Evolutionary conservation across 64 coral and sea anemone species (phyloP), one percentile per base, ranked within the genome.

Genomic region (Platygyra sinensis): DNA sequence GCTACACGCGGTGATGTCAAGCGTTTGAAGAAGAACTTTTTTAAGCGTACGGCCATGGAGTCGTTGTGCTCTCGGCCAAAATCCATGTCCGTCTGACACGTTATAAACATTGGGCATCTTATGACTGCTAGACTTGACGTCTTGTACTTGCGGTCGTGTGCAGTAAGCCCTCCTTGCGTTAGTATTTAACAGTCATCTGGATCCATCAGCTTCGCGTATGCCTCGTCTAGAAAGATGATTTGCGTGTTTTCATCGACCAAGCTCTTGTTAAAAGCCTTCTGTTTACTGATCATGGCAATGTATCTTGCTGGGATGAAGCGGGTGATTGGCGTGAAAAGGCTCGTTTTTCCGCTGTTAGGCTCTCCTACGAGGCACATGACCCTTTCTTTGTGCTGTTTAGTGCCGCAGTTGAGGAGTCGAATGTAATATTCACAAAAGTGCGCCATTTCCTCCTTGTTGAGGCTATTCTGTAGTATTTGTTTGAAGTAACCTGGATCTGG

Each of bases 51-150:
- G 52, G 62, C 54, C 74, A 89, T 89, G 20, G 87, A 60, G 19
- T 5, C 29, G 12, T 78, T 78, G 87, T 89, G 52, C 5, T 78
- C 42, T 7, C 0, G 5, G 3, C 73, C 73, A 14, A 88, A 77
- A 24, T 88, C 14, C 60, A 88, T 29, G n/a, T 88, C 86, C 2
- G 29, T 42, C 19, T 88, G 86, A 15, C 86, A 88, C 20, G 87
- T 67, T 31, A 89, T 78, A 33, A 89, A 78, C 22, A 78, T 89
- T 65, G 87, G 87, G 20, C 52, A 57, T 89, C 76, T 78, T 65
- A 64, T 89, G 1, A 89, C 57, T 28, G 61, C 42, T 46, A 73
- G 50, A 30, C 24, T 77, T 59, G 73, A 57, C 4, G 46, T 77
- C 8, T 61, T 76, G 14, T 59, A 88, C 73, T 76, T 88, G 18